Evolutionary conservation across 1,140 invertebrate genomes (phyloP), one percentile per base, ranked within the genome.

Genomic region (Harpegnathos saltator): DNA sequence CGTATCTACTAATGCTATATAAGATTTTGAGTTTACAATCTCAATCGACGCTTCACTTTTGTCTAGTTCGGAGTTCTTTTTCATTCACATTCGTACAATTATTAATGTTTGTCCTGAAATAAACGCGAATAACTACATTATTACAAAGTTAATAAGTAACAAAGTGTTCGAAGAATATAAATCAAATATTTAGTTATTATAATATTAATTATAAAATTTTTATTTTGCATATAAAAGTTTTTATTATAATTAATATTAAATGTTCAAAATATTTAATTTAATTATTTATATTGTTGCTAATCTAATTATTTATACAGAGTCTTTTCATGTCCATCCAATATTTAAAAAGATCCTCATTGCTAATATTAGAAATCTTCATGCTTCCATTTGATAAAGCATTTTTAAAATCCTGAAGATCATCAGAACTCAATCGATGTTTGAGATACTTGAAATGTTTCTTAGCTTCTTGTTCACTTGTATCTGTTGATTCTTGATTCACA

Each of bases 161-260:
- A 58, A 58, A 58, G 3, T 58, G 5, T 58, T n/a, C 9, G 22
- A 11, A 9, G 9, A 58, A 58, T 58, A 58, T 7, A 58, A 19
- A 58, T 58, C 54, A 58, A 58, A 24, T 58, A 58, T 58, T 58
- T 58, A 58, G 54, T 58, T 12, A 58, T 11, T 58, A 58, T 58
- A 58, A 58, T 58, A 54, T 2, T 58, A n/a, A n/a, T n/a, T n/a
- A n/a, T n/a, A n/a, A 59, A 59, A 59, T 59, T 22, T 59, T 61
- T 61, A 61, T 61, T 61, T 15, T 15, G 29, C 24, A 26, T 61
- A 61, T n/a, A n/a, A n/a, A n/a, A n/a, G 17, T n/a, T n/a, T n/a
- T n/a, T n/a, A n/a, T n/a, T n/a, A n/a, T n/a, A n/a, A n/a, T n/a
- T n/a, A n/a, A n/a, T 61, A 61, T 29, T 29, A 61, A 61, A 29